Base-by-base conservation (phyloP, 1,140 invertebrate genomes). In the Calliphora vicina region DNA sequence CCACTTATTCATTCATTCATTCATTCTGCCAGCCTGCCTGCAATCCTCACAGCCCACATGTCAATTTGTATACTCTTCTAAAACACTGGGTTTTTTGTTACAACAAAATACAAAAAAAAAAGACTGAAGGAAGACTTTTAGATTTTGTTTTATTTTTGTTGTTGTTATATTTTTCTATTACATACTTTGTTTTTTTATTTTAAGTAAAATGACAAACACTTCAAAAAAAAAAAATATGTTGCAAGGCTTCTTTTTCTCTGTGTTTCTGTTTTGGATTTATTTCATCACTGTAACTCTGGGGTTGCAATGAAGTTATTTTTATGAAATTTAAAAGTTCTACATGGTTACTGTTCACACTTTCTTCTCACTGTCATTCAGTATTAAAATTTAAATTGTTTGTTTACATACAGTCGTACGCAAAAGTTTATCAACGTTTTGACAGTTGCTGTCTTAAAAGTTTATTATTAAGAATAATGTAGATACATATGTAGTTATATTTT, bases 131-230 rank as follows among this genome's bases (percentile, higher is more conserved):
- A n/a, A 61, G 50, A 61, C 2, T 6, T 61, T 1, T 61, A 17
- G 13, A 17, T n/a, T n/a, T 57, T 57, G 15, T 57, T 57, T 57
- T 57, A 15, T 57, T 57, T 57, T n/a, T n/a, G n/a, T n/a, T n/a
- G n/a, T n/a, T n/a, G n/a, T n/a, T 10, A 57, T 15, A 61, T 61
- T 61, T 61, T 67, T 10, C 9, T 67, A 67, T 67, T 23, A 23
- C n/a, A n/a, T n/a, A n/a, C n/a, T 23, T 67, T 67, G 2, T 35
- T 35, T 67, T 23, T 25, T 23, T 67, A 23, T 10, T 23, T 57
- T 67, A 25, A 67, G 61, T 67, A 67, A 25, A 67, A 67, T 67
- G 61, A 67, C 61, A 67, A 67, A 67, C 61, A 67, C n/a, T 67
- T 67, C 61, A 23, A 23, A 23, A 20, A 67, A 23, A 23, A 23